These are phyloP conservation scores for Parasteatoda tepidariorum DNA, from an alignment of 1,140 invertebrate species.

Conservation along the genomic window DNA sequence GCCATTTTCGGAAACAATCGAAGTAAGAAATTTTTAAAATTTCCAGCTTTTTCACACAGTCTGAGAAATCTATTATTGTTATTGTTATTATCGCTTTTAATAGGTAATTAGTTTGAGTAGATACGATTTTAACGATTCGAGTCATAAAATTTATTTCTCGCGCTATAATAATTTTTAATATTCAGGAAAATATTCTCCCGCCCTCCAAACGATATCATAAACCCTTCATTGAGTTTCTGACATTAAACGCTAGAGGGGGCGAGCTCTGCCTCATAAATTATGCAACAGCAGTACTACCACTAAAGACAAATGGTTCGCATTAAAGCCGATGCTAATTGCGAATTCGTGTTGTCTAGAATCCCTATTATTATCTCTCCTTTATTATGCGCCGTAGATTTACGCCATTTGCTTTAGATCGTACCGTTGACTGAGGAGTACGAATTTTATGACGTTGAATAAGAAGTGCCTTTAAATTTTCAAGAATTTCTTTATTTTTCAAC, in stretches of 20 bases:
- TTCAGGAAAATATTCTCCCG: slow-evolving; percentile 11
- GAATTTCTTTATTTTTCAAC: background rate
- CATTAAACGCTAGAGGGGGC: slow-evolving; percentile 14
- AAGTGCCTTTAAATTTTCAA: background rate
- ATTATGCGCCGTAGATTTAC: slow-evolving; percentile 58
- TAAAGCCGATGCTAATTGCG: slow-evolving; percentile 60
- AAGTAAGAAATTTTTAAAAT: background rate
- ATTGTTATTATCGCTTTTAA: slow-evolving; percentile 55
- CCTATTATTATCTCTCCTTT: slow-evolving; percentile 57
- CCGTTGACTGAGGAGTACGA: slow-evolving; percentile 30
- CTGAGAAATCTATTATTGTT: slow-evolving; percentile 20
- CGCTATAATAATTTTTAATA: slow-evolving; percentile 37
- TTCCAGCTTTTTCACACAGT: background rate
- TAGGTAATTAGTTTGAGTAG: slow-evolving; percentile 46
- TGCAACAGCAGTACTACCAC: slow-evolving; percentile 56
- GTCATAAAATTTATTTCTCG: slow-evolving; percentile 44
- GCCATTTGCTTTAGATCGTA: slow-evolving; percentile 45
- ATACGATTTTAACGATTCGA: slow-evolving; percentile 53
- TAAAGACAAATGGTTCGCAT: slow-evolving; percentile 60
- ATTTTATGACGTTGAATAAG: background rate
- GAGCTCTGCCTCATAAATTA: slow-evolving; percentile 48
- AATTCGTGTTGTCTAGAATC: slow-evolving; percentile 58
- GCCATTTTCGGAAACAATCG: slow-evolving; percentile 41
- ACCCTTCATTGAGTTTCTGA: slow-evolving; percentile 23
- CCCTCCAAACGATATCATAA: slow-evolving; percentile 45